Base-by-base conservation (phyloP, 2,888 invertebrate genomes). In the Amphipyra berbera region DNA sequence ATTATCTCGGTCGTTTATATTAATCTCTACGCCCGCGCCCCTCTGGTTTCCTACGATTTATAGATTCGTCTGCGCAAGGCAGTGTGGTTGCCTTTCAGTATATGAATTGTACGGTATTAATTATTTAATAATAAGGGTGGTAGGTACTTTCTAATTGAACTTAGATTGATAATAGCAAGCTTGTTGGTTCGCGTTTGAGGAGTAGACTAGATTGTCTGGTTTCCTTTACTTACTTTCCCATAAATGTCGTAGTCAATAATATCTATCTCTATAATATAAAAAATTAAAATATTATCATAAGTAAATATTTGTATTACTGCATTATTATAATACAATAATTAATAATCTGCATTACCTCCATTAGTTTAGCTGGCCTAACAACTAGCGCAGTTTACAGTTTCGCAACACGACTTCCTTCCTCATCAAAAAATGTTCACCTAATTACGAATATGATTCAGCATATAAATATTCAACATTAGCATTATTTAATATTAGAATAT, bases 391-490 rank as follows among this genome's bases (percentile, higher is more conserved):
- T 40, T 30, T 38, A 48, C 33, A 57, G 47, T 58, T 71, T 68
- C 13, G 46, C 61, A 62, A 59, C 59, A 45, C 7, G 8, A 47
- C 61, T 65, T 75, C 78, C 78, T 77, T 78, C 73, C 76, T 78
- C 78, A 70, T 67, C 69, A 63, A 60, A 63, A 60, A 78, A 61
- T 44, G 53, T 48, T 66, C 35, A 59, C 58, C 60, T 53, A 50
- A 56, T 61, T 71, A 47, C 27, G 2, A 33, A 38, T 49, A 40
- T 47, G 14, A 60, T 46, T 60, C 56, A 64, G 68, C 60, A 21
- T 15, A 33, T 33, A 46, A 42, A 50, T 42, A 12, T 41, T 14
- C 7, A 37, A 15, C 47, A 48, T 33, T 13, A 10, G n/a, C 47
- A 48, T 15, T 38, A 35, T 1, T 8, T 10, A 46, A n/a, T 15